Base-by-base conservation (phyloP, 2,888 invertebrate species). In the Diarsia mendica region DNA sequence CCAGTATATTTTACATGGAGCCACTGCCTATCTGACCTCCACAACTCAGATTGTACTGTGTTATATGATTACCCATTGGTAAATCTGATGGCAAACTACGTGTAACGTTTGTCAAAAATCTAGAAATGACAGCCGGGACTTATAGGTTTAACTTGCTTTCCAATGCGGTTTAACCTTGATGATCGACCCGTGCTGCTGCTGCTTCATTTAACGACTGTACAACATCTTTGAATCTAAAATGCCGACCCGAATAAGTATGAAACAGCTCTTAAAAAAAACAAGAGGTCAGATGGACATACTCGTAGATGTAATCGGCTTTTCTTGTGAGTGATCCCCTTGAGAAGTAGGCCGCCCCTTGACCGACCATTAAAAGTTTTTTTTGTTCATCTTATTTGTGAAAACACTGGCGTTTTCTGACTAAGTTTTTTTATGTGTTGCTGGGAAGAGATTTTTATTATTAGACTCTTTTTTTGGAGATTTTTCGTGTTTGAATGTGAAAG, bases 311-410 rank as follows among this genome's bases (percentile, higher is more conserved):
- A 82, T 85, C 77, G 69, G 74, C 75, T 87, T 85, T 85, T 69
- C 69, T 86, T 85, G 65, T 53, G 61, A 87, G 67, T 82, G 77
- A 82, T 79, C 79, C 77, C 23, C 67, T 72, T 67, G 67, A 80
- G 74, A 69, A 67, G 33, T 23, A 68, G 73, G 63, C 53, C 51
- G 85, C 53, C 79, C 72, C 79, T 75, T 72, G 72, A 67, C 49
- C 63, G 63, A 74, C 68, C 67, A 87, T 85, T 85, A 85, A 87
- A 85, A 85, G 72, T 85, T 82, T 72, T 81, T 75, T 79, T 39
- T 60, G 9, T 60, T 65, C 74, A 64, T 75, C 58, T 67, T 76
- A 60, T 79, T 71, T 73, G 58, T 28, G 71, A 69, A 64, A 65
- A 75, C 46, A 67, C 63, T 74, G 71, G 67, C 51, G 33, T 68